Evolutionary conservation across 2,888 invertebrate genomes (phyloP), one percentile per base, ranked within the genome.

Genomic region (Tetragnatha montana): DNA sequence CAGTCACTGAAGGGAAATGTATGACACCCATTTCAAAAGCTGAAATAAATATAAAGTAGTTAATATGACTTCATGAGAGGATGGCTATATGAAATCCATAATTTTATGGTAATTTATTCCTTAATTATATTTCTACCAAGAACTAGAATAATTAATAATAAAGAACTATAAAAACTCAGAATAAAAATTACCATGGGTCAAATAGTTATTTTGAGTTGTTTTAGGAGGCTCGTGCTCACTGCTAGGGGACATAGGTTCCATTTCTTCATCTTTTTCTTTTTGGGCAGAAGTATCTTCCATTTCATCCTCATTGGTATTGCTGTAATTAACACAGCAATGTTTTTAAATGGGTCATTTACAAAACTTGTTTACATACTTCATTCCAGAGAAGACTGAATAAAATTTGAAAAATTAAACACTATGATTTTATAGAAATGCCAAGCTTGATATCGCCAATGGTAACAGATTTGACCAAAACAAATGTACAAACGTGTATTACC

Each of bases 1-100:
- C 99, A 92, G 98, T 97, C 94, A 97, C 96, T 49, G 97, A 96
- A 69, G 98, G 98, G 97, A 98, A 98, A 85, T 95, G 94, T 89
- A 95, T 94, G 19, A 83, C 79, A 70, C 91, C 91, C 81, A 87
- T 87, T 70, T 91, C 91, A 75, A 69, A 88, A 47, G 68, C 91
- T 91, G n/a, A 10, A 8, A 68, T 35, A 35, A 6, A 50, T 17
- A 76, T 50, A 49, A 3, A 70, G 70, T 8, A 17, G 69, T 60
- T 51, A 51, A 17, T 10, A 68, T 21, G 22, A 47, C 17, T 83
- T 69, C 35, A 8, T 47, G 21, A 69, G 35, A 69, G 19, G n/a
- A n/a, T 12, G n/a, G 51, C 4, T 10, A 22, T 12, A 47, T 35
- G 35, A 35, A 47, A 74, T 47, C 81, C 35, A 35, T 35, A 2